Conservation (phyloP, 1,140 invertebrate genomes). For the Patella vulgata region DNA sequence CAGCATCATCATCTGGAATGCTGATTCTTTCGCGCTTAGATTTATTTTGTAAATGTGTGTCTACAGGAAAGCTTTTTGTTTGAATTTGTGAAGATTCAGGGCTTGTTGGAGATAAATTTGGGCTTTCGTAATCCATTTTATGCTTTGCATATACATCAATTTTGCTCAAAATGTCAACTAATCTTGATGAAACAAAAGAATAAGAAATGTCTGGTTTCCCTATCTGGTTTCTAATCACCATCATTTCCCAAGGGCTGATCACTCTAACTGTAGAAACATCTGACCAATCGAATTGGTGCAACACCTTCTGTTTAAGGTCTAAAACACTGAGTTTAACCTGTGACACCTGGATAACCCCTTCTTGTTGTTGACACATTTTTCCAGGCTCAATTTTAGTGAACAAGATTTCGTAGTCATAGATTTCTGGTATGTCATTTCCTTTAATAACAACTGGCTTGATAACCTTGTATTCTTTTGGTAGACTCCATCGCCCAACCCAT, state of each 20-base stretch:
- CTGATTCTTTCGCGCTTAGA: no score
- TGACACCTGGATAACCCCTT: constrained; percentile 28
- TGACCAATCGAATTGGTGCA: constrained; percentile 31
- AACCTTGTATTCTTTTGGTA: constrained; percentile 21
- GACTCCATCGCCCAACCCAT: constrained; percentile 38
- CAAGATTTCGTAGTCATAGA: constrained; percentile 34
- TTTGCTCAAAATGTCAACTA: constrained; percentile 16
- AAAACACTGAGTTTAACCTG: constrained; percentile 23
- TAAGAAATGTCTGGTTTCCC: constrained; percentile 35
- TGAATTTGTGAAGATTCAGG: no score
- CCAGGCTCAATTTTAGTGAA: constrained; percentile 29
- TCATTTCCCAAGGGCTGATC: constrained; percentile 32
- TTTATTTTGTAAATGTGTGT: no score
- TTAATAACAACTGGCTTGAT: constrained; percentile 25
- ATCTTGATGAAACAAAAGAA: constrained; percentile 22
- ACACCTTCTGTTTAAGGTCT: constrained; percentile 27
- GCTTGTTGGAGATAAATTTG: background rate
- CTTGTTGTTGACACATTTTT: constrained; percentile 18
- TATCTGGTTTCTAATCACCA: constrained; percentile 22
- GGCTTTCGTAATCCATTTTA: background rate
- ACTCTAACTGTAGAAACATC: constrained; percentile 31
- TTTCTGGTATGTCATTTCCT: constrained; percentile 29
- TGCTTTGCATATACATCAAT: background rate
- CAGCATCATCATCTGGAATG: no score
- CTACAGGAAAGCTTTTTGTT: no score